A percentile compares a stretch with the other conserved stretches of the same genome.
Conservation (phyloP, 2,797 vertebrate species). For the Mionectes olivaceus region DNA sequence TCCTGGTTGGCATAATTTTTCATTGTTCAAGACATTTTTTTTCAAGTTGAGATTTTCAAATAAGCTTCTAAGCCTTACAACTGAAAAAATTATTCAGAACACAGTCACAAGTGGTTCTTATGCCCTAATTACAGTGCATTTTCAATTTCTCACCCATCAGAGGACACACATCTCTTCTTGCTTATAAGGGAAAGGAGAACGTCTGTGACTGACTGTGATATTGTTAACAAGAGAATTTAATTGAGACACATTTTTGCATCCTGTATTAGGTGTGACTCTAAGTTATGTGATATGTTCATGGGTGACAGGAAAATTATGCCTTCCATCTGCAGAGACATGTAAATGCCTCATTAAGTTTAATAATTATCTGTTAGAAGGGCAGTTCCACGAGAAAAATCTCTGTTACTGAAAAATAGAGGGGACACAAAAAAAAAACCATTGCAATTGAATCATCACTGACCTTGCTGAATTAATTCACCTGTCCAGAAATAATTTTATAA, state of each 20-base stretch:
- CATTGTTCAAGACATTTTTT: background rate
- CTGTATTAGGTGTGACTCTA: constrained; percentile 50
- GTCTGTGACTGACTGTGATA: background rate
- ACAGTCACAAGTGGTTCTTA: background rate
- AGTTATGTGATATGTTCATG: background rate
- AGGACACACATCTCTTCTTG: background rate
- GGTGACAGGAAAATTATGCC: constrained; percentile 40
- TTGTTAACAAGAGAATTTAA: constrained; percentile 52
- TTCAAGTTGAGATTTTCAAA: background rate
- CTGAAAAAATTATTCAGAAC: background rate
- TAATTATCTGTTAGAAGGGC: constrained; percentile 49
- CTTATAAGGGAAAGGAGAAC: background rate
- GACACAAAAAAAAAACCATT: background rate
- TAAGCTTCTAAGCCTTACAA: background rate
- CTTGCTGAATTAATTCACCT: background rate
- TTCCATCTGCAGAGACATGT: constrained; percentile 42
- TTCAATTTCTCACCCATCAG: constrained; percentile 29
- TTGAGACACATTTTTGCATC: constrained; percentile 47
- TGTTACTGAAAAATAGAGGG: background rate
- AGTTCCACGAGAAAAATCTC: constrained; percentile 19
- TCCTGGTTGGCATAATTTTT: background rate
- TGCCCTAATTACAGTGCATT: background rate
- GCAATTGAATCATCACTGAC: background rate
- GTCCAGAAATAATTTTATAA: constrained; percentile 10
- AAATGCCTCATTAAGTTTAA: constrained; percentile 65